Base-by-base conservation (phyloP, 2,113 vertebrate genomes). In the Jaculus jaculus region DNA sequence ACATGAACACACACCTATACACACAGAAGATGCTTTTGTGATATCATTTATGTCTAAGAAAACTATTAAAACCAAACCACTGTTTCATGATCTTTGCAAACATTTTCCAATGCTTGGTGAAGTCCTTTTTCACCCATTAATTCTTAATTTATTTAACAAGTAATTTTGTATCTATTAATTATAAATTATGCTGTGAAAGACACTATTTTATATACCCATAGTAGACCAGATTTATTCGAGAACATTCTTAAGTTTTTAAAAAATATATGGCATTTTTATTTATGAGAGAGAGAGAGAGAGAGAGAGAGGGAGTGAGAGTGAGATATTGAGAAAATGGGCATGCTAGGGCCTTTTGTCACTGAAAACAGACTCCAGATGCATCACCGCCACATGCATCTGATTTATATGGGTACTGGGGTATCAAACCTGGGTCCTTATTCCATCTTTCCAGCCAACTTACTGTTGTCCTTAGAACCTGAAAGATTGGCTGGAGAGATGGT, bases 61-160 rank as follows among this genome's bases (percentile, higher is more conserved):
- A 54, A 83, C 28, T 26, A 37, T 73, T 61, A 77, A 58, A 92
- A 66, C 4, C 2, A 74, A 65, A 34, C 84, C 5, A 2, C 28
- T 37, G 2, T 8, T 47, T 39, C 58, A 37, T 6, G 1, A 0
- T 71, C 60, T 74, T 32, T 82, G 13, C 39, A 34, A 63, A 92
- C 23, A 71, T 73, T 94, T 89, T 83, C 28, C 28, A 51, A 0
- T 84, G 20, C 89, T 20, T 92, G 65, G 8, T 13, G 79, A 63
- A 39, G 28, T 24, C 18, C 32, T 71, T n/a, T 5, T 10, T 71
- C 12, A 34, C 30, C 1, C 11, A 75, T 90, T 47, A 77, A 65
- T n/a, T 83, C 77, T 93, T 89, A 11, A 78, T 90, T 92, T 17
- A 63, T 61, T 87, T 94, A 87, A 87, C 32, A 63, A 79, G 69